A percentile compares a stretch with the other conserved stretches of the same genome.
Evolutionary conservation across 2,888 invertebrate species (phyloP).

Genomic region (Gisinianus flammeolus): DNA sequence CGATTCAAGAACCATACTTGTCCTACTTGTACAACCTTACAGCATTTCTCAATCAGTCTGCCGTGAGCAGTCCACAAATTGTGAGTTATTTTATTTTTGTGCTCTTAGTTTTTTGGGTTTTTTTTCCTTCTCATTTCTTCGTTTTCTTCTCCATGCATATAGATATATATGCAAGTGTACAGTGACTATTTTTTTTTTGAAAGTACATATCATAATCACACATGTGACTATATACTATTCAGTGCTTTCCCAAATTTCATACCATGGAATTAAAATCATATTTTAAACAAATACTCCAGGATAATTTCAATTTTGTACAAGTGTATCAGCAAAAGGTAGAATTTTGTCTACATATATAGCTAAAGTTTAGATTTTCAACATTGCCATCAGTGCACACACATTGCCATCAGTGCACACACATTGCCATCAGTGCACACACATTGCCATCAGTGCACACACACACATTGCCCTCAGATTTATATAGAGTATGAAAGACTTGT

Average conservation of each 20-base stretch:
- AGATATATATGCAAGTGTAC: background rate
- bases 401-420: background rate
- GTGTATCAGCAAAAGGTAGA: conserved; percentile 35
- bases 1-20: conserved; percentile 41
- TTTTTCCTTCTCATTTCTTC: background rate
- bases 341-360: background rate
- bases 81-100: conserved; percentile 19
- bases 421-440: background rate
- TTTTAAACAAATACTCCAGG: conserved; percentile 33
- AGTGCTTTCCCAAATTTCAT: too few species aligned
- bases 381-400: background rate
- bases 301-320: conserved; percentile 41
- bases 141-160: background rate
- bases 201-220: background rate
- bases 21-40: conserved; percentile 43
- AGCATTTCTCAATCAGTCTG: conserved; percentile 39
- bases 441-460: background rate
- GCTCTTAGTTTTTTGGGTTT: conserved; percentile 4
- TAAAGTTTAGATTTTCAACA: too few species aligned
- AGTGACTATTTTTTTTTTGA: too few species aligned
- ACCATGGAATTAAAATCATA: conserved; percentile 37
- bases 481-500: too few species aligned
- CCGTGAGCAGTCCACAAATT: conserved; percentile 31
- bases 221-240: background rate
- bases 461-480: too few species aligned